Evolutionary conservation across 2,797 vertebrate species (phyloP).

Genomic region (Pseudomugil gertrudae): DNA sequence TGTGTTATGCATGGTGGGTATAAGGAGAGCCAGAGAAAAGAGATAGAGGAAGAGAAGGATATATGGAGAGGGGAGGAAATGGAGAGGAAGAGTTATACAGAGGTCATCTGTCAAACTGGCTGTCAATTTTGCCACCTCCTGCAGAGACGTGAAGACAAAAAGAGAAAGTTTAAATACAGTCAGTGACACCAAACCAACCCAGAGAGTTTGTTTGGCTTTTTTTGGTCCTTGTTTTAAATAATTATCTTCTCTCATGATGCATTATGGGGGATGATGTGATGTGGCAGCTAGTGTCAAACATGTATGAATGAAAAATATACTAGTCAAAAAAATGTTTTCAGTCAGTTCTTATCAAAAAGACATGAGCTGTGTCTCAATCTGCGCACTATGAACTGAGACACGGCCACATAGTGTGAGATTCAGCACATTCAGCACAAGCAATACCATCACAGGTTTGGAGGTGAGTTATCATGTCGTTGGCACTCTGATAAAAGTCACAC

Average conservation of each 20-base stretch:
- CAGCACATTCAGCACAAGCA: no score
- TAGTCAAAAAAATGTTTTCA: no score
- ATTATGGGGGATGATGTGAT: no score
- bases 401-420: no score
- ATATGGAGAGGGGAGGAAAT: slow-evolving; percentile 63
- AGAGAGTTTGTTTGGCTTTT: not conserved
- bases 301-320: no score
- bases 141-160: slow-evolving; percentile 56
- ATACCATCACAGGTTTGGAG: no score
- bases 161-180: slow-evolving; percentile 27
- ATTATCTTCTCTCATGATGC: not conserved
- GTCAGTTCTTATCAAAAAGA: no score
- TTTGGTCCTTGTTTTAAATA: not conserved
- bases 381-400: no score
- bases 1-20: slow-evolving; percentile 73
- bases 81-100: slow-evolving; percentile 69
- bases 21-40: slow-evolving; percentile 65
- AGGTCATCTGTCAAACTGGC: slow-evolving; percentile 91
- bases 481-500: no score
- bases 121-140: slow-evolving; percentile 87
- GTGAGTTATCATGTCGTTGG: no score
- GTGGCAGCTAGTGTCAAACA: no score
- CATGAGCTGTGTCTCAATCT: no score
- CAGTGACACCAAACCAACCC: not conserved
- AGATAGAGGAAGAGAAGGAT: slow-evolving; percentile 62